phyloP scores from a whole-genome alignment of 92 coral and sea anemone genomes.

The Epizoanthus illoricatus region DNA sequence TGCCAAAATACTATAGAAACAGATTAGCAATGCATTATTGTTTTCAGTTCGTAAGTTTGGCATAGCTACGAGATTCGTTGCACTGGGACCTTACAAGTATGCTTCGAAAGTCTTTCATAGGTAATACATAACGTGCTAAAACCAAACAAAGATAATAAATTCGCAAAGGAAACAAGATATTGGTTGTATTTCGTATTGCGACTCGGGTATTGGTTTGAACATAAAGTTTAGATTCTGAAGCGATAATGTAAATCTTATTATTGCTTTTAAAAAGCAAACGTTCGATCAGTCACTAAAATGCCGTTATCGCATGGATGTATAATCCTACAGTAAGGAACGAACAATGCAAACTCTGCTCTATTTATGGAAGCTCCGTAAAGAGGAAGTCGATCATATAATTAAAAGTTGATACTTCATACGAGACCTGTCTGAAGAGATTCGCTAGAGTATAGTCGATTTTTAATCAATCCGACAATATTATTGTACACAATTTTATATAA shows the following conservation, averaged over 20 bases:
- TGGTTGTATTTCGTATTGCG: too few relatives aligned
- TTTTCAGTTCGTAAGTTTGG: background rate
- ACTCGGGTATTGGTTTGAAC: too few relatives aligned
- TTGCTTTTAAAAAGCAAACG: background rate
- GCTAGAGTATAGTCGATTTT: background rate
- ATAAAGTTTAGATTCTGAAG: background rate
- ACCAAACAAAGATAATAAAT: too few relatives aligned
- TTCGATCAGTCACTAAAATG: background rate
- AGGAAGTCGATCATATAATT: background rate
- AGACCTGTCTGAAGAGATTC: background rate
- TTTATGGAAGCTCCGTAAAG: background rate
- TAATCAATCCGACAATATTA: background rate
- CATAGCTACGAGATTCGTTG: background rate
- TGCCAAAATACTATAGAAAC: background rate
- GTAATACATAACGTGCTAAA: too few relatives aligned
- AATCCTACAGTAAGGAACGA: background rate
- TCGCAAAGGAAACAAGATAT: too few relatives aligned
- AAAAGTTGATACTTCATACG: constrained; percentile 3
- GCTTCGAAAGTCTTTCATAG: too few relatives aligned
- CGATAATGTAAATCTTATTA: background rate
- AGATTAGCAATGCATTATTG: background rate
- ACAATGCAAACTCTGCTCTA: background rate
- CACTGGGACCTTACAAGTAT: background rate
- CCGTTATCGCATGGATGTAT: background rate
- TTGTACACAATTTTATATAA: background rate